Base-by-base conservation (phyloP, 1,140 invertebrate species). In the Streblospio benedicti region DNA sequence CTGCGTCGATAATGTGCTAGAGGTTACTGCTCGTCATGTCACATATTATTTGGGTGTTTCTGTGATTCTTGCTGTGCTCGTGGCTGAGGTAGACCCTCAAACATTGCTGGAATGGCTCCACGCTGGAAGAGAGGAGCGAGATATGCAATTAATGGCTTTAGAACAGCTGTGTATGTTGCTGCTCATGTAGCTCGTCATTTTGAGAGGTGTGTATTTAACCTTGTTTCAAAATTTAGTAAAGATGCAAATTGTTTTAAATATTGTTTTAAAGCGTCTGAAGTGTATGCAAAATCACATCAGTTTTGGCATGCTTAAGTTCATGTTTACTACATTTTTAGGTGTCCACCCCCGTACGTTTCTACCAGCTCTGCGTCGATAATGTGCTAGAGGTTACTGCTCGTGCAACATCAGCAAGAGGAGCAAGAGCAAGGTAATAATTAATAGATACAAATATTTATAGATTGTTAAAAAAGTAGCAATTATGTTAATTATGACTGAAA, bases 81-180 rank as follows among this genome's bases (percentile, higher is more conserved):
- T 83, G 91, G 89, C 91, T 58, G 94, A 97, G 72, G 93, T 97
- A 66, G 96, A 99, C 85, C 95, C 95, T 61, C 94, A 98, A 80
- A 97, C 94, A 55, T 83, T 99, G 64, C 81, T 99, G 71, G 96
- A 99, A 83, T 99, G 96, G 96, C 86, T 99, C 64, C 93, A 93
- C 74, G 97, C 94, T 82, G 93, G 95, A 43, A 75, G 79, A 25
- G 95, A 98, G 79, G 94, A 99, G 78, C 81, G 95, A 59, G 95
- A 98, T 75, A 97, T 99, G 91, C 96, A 99, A 77, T 84, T 97
- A 55, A 96, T 97, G 72, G 93, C 94, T 3, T 79, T 97, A 53
- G 96, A 99, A 81, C 95, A 99, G 78, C 84, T 99, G 0, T 99
- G 96, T 78, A 99, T 99, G 95, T 80, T 98, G 55, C 83, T 99